phyloP scores from a whole-genome alignment of 2,888 invertebrate species.

The Argyresthia goedartella region DNA sequence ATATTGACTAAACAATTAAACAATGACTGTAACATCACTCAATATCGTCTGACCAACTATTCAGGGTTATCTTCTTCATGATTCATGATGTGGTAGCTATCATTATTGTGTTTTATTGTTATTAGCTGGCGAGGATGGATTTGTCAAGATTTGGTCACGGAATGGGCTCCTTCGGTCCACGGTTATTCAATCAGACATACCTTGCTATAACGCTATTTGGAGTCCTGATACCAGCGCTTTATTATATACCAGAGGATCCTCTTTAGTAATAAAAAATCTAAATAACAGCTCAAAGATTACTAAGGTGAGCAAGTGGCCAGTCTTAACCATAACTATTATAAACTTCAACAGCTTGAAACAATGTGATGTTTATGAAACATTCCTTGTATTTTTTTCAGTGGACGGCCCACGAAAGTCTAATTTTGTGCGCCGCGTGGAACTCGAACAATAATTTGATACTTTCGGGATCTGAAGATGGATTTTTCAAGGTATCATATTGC shows the following conservation, averaged over 20 bases:
- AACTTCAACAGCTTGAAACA: no score
- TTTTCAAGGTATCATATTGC: conserved; percentile 74
- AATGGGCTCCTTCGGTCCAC: conserved; percentile 94
- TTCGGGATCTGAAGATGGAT: conserved; percentile 97
- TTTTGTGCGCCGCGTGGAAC: conserved; percentile 96
- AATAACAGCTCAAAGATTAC: conserved; percentile 81
- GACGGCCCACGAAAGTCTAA: conserved; percentile 96
- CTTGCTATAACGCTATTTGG: conserved; percentile 90
- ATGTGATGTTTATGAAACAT: no score
- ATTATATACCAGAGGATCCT: conserved; percentile 77
- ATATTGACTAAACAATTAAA: no score
- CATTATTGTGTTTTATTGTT: background rate
- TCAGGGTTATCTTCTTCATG: no score
- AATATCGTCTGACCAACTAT: no score
- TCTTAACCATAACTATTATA: no score
- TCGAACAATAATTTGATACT: conserved; percentile 90
- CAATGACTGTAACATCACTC: no score
- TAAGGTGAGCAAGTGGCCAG: conserved; percentile 66
- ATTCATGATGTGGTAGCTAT: no score
- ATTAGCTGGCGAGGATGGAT: conserved; percentile 95
- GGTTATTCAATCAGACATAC: conserved; percentile 82
- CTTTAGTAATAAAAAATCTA: conserved; percentile 77
- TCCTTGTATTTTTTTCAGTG: conserved; percentile 72
- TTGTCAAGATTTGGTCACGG: conserved; percentile 96
- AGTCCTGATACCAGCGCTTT: conserved; percentile 79